Percentiles rank a stretch among this genome's conserved stretches.
Conservation (phyloP, 1,140 invertebrate genomes). For the Gonatopus flavifemur region DNA sequence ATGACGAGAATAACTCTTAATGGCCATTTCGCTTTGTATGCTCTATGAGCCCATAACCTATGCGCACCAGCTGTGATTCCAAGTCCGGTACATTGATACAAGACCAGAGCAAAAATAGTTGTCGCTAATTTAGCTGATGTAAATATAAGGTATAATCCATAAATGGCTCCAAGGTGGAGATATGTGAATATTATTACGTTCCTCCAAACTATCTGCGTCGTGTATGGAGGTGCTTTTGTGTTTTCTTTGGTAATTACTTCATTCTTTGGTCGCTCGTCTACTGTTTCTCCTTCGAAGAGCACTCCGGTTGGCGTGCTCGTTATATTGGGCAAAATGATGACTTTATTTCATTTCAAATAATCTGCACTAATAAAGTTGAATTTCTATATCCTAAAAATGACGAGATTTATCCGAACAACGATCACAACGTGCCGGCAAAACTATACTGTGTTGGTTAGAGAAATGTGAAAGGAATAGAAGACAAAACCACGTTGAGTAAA, state of each 20-base stretch:
- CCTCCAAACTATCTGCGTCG: constrained; percentile 81
- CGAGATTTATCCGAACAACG: too few relatives aligned
- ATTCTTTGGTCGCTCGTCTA: constrained; percentile 46
- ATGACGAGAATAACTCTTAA: constrained; percentile 75
- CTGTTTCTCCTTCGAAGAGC: constrained; percentile 66
- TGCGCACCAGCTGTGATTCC: constrained; percentile 94
- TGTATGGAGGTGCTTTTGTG: constrained; percentile 54
- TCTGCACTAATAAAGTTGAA: too few relatives aligned
- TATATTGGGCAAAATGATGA: constrained; percentile 65
- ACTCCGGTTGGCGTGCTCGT: constrained; percentile 64
- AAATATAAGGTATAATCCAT: constrained; percentile 80
- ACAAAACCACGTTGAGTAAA: too few relatives aligned
- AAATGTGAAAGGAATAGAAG: too few relatives aligned
- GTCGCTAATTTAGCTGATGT: constrained; percentile 79
- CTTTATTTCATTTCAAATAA: too few relatives aligned
- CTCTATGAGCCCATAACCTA: constrained; percentile 89
- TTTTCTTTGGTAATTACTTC: constrained; percentile 52
- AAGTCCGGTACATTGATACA: constrained; percentile 73
- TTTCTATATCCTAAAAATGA: too few relatives aligned
- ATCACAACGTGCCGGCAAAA: too few relatives aligned
- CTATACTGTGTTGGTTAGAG: too few relatives aligned
- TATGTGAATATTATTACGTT: constrained; percentile 85
- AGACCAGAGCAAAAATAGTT: constrained; percentile 65
- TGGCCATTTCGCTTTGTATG: constrained; percentile 92
- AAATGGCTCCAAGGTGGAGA: constrained; percentile 84